Evolutionary conservation across 2,888 invertebrate genomes (phyloP), one percentile per base, ranked within the genome.

Genomic region (Habroteleia sp.): DNA sequence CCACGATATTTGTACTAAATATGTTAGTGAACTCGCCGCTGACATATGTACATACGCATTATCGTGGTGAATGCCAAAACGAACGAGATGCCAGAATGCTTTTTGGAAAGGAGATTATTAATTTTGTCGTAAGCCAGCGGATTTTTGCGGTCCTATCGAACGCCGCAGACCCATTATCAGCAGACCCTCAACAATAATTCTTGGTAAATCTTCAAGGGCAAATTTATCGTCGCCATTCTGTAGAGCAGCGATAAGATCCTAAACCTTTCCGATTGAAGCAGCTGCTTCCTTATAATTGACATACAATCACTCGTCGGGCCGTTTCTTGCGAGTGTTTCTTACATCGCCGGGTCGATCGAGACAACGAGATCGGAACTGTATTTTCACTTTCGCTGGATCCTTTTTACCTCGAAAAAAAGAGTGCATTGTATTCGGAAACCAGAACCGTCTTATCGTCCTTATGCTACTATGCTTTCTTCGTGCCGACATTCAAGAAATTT

Each of bases 221-320:
- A 74, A 68, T 74, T 74, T 68, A 74, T 68, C 39, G 68, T 29
- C 27, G 62, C 66, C 37, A 66, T 66, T 33, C 60, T 31, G 6
- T 14, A 11, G 27, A 25, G 31, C 29, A 10, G 10, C 44, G 73
- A 73, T 73, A 73, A 73, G 60, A 60, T 73, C 52, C 44, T 6
- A 13, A 14, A 7, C 29, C 20, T 63, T 63, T 56, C 25, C 58
- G 52, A 52, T 62, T 31, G 42, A 44, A 25, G 46, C 46, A 39
- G 50, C 37, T 27, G 48, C 41, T 63, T 62, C 52, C 66, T 65
- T 52, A 39, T 66, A 66, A 73, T 60, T 60, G 71, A 48, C 56
- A 54, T 42, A 63, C 63, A 63, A 63, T 72, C 71, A 56, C 52
- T 63, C n/a, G n/a, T n/a, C 48, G 33, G 14, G 20, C 1, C 8